These are phyloP conservation scores for Ceratitis capitata DNA, from an alignment of 1,140 invertebrate genomes.

Conservation along the genomic window DNA sequence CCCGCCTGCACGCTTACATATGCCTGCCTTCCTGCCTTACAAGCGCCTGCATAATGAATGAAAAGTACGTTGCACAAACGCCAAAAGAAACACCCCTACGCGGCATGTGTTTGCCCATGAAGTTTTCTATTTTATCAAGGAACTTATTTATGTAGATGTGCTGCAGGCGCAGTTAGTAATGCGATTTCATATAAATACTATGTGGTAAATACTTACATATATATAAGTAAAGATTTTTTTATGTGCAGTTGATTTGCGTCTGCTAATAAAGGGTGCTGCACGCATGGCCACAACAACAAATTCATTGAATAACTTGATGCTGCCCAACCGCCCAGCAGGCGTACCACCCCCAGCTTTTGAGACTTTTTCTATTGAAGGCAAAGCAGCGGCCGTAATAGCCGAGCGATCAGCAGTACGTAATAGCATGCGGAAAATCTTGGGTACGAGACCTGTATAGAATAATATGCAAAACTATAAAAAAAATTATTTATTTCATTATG, in stretches of 20 bases:
- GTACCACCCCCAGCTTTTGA: background rate
- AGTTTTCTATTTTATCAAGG: too few relatives aligned
- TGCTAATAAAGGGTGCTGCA: background rate
- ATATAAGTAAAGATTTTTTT: too few relatives aligned
- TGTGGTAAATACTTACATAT: too few relatives aligned
- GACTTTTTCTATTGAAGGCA: too few relatives aligned
- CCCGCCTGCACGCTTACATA: too few relatives aligned
- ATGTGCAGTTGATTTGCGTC: background rate
- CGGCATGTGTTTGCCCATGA: background rate
- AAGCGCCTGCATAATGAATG: background rate
- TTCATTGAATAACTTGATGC: background rate
- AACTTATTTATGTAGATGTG: too few relatives aligned
- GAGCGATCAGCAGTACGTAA: too few relatives aligned
- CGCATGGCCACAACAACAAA: conserved; percentile 27
- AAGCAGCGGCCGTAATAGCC: too few relatives aligned
- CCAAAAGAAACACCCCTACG: background rate
- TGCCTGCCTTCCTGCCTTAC: background rate
- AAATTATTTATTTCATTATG: too few relatives aligned
- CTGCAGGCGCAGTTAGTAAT: background rate
- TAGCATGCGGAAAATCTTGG: too few relatives aligned
- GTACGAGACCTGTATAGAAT: too few relatives aligned
- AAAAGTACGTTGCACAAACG: background rate
- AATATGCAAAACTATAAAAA: too few relatives aligned
- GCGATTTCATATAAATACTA: background rate
- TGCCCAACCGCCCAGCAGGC: background rate